Conservation (phyloP, 2,888 invertebrate genomes). For the Rhabditoides inermis region DNA sequence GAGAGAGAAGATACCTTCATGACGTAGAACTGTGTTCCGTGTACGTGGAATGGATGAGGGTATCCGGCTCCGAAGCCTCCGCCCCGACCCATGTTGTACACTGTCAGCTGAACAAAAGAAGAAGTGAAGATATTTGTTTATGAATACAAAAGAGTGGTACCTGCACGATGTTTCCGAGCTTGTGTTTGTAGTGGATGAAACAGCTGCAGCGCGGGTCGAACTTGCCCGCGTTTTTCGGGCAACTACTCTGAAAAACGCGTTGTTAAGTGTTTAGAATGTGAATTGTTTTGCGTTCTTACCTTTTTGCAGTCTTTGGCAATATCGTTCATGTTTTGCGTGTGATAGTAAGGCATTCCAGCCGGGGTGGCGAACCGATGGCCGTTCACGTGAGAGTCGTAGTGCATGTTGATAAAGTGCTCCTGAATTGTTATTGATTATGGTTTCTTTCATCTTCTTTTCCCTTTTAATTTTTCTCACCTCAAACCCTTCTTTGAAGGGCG, state of each 20-base stretch:
- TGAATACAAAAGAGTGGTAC: no score
- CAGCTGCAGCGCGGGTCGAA: slow-evolving; percentile 36
- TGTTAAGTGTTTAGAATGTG: neutral
- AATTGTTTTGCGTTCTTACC: neutral
- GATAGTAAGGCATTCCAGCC: slow-evolving; percentile 42
- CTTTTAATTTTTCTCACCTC: slow-evolving; percentile 10
- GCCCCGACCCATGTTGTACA: slow-evolving; percentile 47
- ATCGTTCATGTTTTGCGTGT: slow-evolving; percentile 23
- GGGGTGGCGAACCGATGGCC: slow-evolving; percentile 37
- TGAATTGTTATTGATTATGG: no score
- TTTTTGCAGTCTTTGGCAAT: slow-evolving; percentile 21
- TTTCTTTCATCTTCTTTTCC: no score
- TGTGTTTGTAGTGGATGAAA: slow-evolving; percentile 40
- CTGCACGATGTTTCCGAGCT: slow-evolving; percentile 40
- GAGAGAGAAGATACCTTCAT: slow-evolving; percentile 25
- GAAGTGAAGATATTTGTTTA: no score
- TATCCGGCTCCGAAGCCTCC: slow-evolving; percentile 34
- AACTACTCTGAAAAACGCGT: neutral
- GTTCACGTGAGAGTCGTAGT: slow-evolving; percentile 43
- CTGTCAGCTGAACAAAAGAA: slow-evolving; percentile 29
- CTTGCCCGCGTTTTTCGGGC: slow-evolving; percentile 13
- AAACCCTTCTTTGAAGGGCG: slow-evolving; percentile 15
- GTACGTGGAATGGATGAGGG: slow-evolving; percentile 45
- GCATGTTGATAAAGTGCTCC: slow-evolving; percentile 47
- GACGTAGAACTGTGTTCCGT: slow-evolving; percentile 45